Evolutionary conservation across 2,888 invertebrate genomes (phyloP).

Genomic region (Tetanocera ferruginea): DNA sequence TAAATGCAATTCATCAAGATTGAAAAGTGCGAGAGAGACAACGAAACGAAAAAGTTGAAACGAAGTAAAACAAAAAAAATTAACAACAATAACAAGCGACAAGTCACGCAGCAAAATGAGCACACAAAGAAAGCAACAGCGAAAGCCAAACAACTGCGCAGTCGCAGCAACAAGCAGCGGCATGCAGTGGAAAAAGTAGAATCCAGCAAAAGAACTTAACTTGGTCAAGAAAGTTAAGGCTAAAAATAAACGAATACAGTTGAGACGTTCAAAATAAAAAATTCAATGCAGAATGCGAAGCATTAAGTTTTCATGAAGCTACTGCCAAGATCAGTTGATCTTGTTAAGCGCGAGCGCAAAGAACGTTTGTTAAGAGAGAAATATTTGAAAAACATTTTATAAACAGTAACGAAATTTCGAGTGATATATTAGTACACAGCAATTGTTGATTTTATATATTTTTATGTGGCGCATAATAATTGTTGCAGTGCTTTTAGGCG

Average conservation of each 20-base stretch:
- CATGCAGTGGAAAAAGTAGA: conserved; percentile 54
- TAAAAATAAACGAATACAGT: conserved; percentile 19
- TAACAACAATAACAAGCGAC: conserved; percentile 47
- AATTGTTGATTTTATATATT: not conserved
- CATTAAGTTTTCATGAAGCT: conserved; percentile 46
- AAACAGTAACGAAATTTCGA: not conserved
- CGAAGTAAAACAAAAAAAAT: no score
- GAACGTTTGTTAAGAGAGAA: conserved; percentile 49
- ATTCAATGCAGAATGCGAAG: conserved; percentile 52
- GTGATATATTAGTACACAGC: not conserved
- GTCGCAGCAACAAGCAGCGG: not conserved
- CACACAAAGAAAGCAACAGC: conserved; percentile 50
- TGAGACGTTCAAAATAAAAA: conserved; percentile 27
- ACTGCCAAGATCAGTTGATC: conserved; percentile 56
- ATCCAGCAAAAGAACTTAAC: conserved; percentile 42
- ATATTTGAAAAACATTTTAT: not conserved
- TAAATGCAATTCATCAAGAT: not conserved
- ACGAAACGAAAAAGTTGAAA: not conserved
- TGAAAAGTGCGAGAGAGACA: not conserved
- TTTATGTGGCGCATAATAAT: conserved; percentile 29
- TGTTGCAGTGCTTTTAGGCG: conserved; percentile 38
- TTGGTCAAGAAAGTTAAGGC: conserved; percentile 31
- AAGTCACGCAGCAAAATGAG: conserved; percentile 63
- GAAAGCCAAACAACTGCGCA: conserved; percentile 27
- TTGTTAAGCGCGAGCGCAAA: conserved; percentile 56